Conservation (phyloP, 2,888 invertebrate species). For the Leptinotarsa haldemani region DNA sequence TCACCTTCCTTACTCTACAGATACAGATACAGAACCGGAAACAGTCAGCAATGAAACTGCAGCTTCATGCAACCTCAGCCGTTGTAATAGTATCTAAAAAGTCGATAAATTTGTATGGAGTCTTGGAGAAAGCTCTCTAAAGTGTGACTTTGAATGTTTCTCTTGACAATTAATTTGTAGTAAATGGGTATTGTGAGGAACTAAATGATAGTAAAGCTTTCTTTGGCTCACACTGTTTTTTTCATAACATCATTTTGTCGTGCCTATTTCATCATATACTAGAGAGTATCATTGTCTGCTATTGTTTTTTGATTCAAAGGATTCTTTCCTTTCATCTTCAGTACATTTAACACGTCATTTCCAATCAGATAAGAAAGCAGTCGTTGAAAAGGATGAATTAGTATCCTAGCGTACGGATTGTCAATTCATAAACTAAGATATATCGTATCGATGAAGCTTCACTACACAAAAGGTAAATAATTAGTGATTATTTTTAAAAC, state of each 20-base stretch:
- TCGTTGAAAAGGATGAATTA: conserved; percentile 6
- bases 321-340: conserved; percentile 3
- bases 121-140: no score
- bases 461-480: conserved; percentile 24
- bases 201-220: no score
- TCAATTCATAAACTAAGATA: conserved; percentile 21
- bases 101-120: no score
- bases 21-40: no score
- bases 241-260: neutral
- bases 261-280: neutral
- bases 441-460: conserved; percentile 9
- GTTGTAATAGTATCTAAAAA: no score
- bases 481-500: conserved; percentile 34
- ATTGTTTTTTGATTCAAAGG: conserved; percentile 16
- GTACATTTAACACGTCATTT: conserved; percentile 17
- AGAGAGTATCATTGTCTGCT: conserved; percentile 5
- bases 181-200: no score
- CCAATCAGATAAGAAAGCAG: conserved; percentile 14
- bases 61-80: no score
- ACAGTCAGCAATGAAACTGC: no score
- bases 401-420: conserved; percentile 11
- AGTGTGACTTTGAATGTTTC: no score
- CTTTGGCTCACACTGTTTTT: neutral
- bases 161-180: no score
- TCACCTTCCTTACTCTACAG: no score